These are phyloP conservation scores for Rissa tridactyla DNA, from an alignment of 2,113 vertebrate genomes.

Conservation along the genomic window DNA sequence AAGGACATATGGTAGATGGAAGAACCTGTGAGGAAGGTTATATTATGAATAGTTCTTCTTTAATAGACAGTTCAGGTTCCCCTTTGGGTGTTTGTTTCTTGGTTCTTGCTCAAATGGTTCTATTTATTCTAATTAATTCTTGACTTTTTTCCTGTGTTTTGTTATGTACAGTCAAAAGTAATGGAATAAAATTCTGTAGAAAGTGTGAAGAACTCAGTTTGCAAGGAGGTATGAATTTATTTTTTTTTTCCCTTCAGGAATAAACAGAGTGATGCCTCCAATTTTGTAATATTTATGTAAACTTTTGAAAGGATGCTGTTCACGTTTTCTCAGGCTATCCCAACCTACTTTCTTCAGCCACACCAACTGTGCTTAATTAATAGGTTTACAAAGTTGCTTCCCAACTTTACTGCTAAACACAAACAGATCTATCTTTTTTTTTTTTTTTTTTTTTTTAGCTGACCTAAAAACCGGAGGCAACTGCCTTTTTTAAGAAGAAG, in stretches of 20 bases:
- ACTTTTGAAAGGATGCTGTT: neutral
- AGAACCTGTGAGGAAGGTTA: neutral
- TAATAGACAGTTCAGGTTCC: neutral
- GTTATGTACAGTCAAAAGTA: neutral
- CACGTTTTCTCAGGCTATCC: neutral
- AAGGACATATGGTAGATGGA: neutral
- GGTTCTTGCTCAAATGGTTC: neutral
- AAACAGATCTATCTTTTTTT: neutral
- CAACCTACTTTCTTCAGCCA: neutral
- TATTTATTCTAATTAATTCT: constrained; percentile 3
- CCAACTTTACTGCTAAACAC: neutral
- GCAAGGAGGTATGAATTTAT: neutral
- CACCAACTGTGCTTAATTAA: neutral
- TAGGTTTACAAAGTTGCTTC: neutral
- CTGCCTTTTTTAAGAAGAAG: neutral
- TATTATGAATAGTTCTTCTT: neutral
- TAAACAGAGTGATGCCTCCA: neutral
- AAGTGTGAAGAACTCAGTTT: neutral
- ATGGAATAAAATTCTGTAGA: neutral
- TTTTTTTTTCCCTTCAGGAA: neutral
- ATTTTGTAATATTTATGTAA: constrained; percentile 11
- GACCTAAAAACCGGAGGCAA: neutral
- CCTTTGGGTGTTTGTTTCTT: neutral
- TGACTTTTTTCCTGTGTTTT: neutral
- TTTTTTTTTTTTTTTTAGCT: neutral